phyloP scores from a whole-genome alignment of 2,888 invertebrate genomes.

The Lasioglossum lativentre region DNA sequence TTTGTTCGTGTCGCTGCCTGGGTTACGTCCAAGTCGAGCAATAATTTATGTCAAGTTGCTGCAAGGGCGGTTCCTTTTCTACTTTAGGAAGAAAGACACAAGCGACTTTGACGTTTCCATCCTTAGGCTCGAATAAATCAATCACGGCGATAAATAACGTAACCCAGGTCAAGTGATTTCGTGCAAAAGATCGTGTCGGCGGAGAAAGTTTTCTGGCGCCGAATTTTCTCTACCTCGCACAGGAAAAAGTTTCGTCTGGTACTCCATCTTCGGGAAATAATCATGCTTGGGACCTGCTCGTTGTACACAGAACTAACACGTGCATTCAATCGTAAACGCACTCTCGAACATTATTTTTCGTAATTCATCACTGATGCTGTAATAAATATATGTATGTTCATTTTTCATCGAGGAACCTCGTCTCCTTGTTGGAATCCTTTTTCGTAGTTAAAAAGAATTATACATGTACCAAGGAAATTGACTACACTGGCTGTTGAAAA shows the following conservation, averaged over 20 bases:
- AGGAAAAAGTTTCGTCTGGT: not conserved
- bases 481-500: too few relatives aligned
- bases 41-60: constrained; percentile 12
- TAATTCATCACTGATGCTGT: not conserved
- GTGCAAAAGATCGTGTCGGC: not conserved
- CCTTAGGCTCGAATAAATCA: constrained; percentile 12
- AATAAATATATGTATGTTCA: not conserved
- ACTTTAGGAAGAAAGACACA: not conserved
- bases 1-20: not conserved
- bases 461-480: too few relatives aligned
- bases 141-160: not conserved
- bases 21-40: not conserved
- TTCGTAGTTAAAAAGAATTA: not conserved
- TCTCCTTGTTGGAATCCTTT: not conserved
- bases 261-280: not conserved
- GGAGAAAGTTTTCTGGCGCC: constrained; percentile 3
- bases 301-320: not conserved
- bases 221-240: not conserved
- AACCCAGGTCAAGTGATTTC: constrained; percentile 3
- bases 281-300: not conserved
- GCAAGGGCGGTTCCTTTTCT: not conserved
- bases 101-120: constrained; percentile 1
- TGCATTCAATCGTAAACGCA: not conserved
- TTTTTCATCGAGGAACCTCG: not conserved
- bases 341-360: not conserved